Percentiles rank a stretch among this genome's conserved stretches.
phyloP scores from a whole-genome alignment of 2,113 vertebrate species.

The Brachyhypopomus gauderio region DNA sequence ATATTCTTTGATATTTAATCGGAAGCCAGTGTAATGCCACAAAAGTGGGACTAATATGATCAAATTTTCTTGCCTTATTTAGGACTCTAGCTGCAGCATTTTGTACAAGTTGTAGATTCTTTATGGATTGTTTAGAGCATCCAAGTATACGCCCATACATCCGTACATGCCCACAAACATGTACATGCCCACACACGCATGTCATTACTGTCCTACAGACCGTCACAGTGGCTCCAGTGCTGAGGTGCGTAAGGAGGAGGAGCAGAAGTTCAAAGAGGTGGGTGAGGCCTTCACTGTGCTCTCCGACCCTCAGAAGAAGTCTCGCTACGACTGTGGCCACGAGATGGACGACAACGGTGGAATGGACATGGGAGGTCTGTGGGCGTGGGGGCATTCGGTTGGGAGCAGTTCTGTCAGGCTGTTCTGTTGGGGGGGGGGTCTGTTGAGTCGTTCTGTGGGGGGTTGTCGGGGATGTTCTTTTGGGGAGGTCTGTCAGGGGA shows the following conservation, averaged over 20 bases:
- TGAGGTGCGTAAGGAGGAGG: constrained; percentile 94
- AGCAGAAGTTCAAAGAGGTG: constrained; percentile 97
- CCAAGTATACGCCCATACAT: too few species aligned
- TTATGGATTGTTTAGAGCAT: too few species aligned
- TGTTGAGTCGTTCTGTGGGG: not conserved
- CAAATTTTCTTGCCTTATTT: too few species aligned
- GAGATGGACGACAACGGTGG: constrained; percentile 86
- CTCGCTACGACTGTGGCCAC: constrained; percentile 90
- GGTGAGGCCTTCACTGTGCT: constrained; percentile 95
- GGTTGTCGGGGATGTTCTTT: constrained; percentile 60
- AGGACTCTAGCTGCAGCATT: too few species aligned
- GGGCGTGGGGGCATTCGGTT: not conserved
- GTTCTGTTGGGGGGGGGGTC: too few species aligned
- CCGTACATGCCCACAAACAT: too few species aligned
- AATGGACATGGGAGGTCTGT: constrained; percentile 77
- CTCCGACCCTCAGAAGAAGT: constrained; percentile 95
- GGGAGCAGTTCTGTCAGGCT: too few species aligned
- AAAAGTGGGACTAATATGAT: too few species aligned
- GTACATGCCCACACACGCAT: too few species aligned
- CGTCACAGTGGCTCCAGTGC: constrained; percentile 89
- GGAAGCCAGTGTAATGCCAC: too few species aligned
- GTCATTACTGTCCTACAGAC: constrained; percentile 68
- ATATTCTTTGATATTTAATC: too few species aligned
- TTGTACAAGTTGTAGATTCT: too few species aligned
- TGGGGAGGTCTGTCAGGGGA: constrained; percentile 72